These are phyloP conservation scores for Troides aeacus DNA, from an alignment of 2,888 invertebrate species.

Conservation along the genomic window DNA sequence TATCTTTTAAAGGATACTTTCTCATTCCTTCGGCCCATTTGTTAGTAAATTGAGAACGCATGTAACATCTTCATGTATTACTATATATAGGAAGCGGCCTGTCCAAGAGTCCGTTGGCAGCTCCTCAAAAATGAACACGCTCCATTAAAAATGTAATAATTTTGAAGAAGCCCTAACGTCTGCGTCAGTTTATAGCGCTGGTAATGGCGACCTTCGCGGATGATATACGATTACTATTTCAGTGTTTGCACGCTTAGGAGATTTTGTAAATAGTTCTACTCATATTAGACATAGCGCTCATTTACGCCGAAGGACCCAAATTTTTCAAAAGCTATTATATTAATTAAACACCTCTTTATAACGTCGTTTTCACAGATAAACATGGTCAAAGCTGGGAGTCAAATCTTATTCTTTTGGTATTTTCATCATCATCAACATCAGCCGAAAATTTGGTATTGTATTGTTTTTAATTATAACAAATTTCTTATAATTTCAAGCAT, in stretches of 20 bases:
- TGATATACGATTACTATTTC: slow-evolving; percentile 22
- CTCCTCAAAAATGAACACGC: slow-evolving; percentile 16
- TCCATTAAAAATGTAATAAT: slow-evolving; percentile 25
- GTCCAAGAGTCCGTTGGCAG: slow-evolving; percentile 5
- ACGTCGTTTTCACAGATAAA: too few relatives aligned
- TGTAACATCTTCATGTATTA: neutral
- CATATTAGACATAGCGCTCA: neutral
- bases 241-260: neutral
- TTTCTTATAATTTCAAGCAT: too few relatives aligned
- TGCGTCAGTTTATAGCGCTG: slow-evolving; percentile 2
- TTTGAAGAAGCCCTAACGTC: slow-evolving; percentile 23
- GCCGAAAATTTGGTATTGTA: too few relatives aligned
- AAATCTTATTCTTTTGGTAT: too few relatives aligned
- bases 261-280: slow-evolving; percentile 7
- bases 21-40: neutral
- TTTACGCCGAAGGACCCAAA: neutral
- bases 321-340: too few relatives aligned
- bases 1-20: too few relatives aligned
- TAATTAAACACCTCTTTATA: too few relatives aligned
- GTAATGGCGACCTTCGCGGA: slow-evolving; percentile 14
- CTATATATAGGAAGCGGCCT: neutral
- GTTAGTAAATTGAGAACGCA: neutral
- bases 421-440: too few relatives aligned
- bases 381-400: too few relatives aligned
- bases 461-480: too few relatives aligned